Percentiles rank a stretch among this genome's conserved stretches.
Conservation (phyloP, 2,113 vertebrate genomes). For the Echinops telfairi region DNA sequence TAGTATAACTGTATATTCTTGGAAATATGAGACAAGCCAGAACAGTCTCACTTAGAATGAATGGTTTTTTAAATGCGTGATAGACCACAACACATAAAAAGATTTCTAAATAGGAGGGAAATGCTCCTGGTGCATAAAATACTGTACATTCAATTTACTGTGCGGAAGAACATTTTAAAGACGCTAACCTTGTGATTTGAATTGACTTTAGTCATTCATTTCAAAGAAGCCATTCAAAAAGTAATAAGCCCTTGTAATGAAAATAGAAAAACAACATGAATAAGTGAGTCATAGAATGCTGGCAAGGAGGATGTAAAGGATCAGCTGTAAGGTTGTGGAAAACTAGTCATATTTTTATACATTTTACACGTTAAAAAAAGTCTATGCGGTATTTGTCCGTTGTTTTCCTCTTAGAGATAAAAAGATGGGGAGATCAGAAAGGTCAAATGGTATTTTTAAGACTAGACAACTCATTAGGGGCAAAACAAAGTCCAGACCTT, state of each 20-base stretch:
- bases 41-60: slow-evolving; percentile 44
- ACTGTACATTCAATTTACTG: slow-evolving; percentile 7
- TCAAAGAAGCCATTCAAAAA: slow-evolving; percentile 62
- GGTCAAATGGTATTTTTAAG: neutral
- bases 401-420: slow-evolving; percentile 28
- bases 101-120: slow-evolving; percentile 59
- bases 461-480: neutral
- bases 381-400: neutral
- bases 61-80: slow-evolving; percentile 58
- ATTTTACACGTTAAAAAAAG: slow-evolving; percentile 23
- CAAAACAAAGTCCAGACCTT: neutral
- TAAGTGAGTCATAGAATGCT: neutral
- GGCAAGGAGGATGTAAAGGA: neutral
- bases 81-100: slow-evolving; percentile 55
- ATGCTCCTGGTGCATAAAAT: slow-evolving; percentile 48
- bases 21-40: slow-evolving; percentile 58
- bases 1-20: slow-evolving; percentile 51
- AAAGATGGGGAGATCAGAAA: neutral
- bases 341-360: slow-evolving; percentile 55
- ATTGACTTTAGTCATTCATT: slow-evolving; percentile 73
- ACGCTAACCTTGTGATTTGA: slow-evolving; percentile 54
- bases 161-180: slow-evolving; percentile 62
- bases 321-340: neutral
- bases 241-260: slow-evolving; percentile 64
- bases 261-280: slow-evolving; percentile 17